Evolutionary conservation across 2,888 invertebrate genomes (phyloP).

Genomic region (Onthophagus sagittarius): DNA sequence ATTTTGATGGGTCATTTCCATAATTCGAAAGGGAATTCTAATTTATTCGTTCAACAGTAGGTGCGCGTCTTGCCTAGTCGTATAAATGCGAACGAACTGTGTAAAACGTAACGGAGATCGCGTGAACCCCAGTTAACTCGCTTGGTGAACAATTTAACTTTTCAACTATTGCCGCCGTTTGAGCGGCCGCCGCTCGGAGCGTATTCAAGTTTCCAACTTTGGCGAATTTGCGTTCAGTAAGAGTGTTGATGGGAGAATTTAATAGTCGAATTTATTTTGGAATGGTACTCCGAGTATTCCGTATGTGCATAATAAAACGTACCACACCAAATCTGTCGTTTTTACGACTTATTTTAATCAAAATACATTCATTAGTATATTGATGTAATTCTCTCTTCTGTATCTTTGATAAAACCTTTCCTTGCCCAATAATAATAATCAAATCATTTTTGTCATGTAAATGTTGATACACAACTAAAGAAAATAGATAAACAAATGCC

Average conservation of each 20-base stretch:
- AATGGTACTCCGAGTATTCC: neutral
- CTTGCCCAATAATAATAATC: no score
- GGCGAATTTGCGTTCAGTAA: constrained; percentile 2
- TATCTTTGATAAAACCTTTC: no score
- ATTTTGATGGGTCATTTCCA: constrained; percentile 19
- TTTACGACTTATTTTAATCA: neutral
- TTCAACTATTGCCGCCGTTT: constrained; percentile 6
- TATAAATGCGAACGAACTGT: neutral
- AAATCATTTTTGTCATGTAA: no score
- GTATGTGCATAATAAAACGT: neutral
- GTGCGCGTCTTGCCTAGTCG: neutral
- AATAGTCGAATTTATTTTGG: constrained; percentile 1
- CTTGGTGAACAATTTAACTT: constrained; percentile 10
- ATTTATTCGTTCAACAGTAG: constrained; percentile 5
- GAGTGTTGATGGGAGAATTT: constrained; percentile 13
- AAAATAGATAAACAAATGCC: no score
- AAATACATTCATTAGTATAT: neutral
- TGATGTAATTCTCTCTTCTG: no score
- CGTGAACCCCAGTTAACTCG: constrained; percentile 1
- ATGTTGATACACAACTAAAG: no score
- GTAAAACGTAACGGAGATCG: neutral
- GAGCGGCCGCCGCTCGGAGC: neutral
- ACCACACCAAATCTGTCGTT: neutral
- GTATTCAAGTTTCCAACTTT: constrained; percentile 10
- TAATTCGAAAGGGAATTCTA: constrained; percentile 18